Evolutionary conservation across 2,797 vertebrate species (phyloP).

Genomic region (Sebastiscus tertius): DNA sequence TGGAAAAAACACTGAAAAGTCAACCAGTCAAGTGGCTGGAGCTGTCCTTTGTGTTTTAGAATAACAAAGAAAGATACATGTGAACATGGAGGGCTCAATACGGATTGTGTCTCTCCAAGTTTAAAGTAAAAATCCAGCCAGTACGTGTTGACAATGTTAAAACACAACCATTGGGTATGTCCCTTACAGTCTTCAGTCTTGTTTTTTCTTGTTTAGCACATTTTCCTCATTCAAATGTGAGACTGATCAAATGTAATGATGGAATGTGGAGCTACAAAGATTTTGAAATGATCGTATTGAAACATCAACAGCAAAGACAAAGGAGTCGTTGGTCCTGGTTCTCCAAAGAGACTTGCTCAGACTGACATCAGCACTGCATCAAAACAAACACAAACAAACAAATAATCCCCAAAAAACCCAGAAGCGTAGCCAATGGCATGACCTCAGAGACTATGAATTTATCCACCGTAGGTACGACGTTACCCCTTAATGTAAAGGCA

Average conservation of each 20-base stretch:
- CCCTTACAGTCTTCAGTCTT: not conserved
- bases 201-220: not conserved
- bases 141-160: not conserved
- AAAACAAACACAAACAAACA: too few species aligned
- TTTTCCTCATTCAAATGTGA: not conserved
- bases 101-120: not conserved
- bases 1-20: slow-evolving; percentile 30
- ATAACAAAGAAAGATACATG: slow-evolving; percentile 12
- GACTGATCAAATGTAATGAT: not conserved
- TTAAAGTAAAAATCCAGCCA: not conserved
- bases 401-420: too few species aligned
- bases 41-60: slow-evolving; percentile 11
- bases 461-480: not conserved
- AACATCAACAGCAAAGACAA: not conserved
- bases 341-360: not conserved
- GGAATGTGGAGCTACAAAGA: fast-evolving
- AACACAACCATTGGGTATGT: not conserved
- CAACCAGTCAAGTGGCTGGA: slow-evolving; percentile 31
- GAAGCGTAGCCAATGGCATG: too few species aligned
- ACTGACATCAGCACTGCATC: not conserved
- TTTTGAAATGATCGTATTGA: not conserved
- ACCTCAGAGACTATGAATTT: not conserved
- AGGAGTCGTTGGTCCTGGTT: not conserved
- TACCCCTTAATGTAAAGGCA: not conserved
- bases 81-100: not conserved